These are phyloP conservation scores for Chymomyza costata DNA, from an alignment of 1,140 invertebrate genomes.

Conservation along the genomic window DNA sequence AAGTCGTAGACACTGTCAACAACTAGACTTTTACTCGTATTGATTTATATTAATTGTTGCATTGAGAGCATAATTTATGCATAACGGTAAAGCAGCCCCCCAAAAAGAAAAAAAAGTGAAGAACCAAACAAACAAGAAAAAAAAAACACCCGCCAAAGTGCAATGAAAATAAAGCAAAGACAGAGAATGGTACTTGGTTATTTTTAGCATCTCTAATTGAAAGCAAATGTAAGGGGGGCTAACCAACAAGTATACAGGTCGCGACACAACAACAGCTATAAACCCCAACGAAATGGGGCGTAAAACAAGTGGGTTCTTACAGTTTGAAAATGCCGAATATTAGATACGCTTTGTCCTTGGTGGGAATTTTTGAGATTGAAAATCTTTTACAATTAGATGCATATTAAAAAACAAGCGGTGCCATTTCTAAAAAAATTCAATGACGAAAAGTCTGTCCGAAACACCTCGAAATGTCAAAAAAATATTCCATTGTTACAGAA, in stretches of 20 bases:
- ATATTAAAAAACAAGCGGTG: no score
- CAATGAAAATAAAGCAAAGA: constrained; percentile 40
- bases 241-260: constrained; percentile 30
- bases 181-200: constrained; percentile 20
- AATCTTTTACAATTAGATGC: no score
- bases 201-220: constrained; percentile 50
- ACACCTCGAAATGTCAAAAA: no score
- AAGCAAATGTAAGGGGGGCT: constrained; percentile 20
- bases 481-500: no score
- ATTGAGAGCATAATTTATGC: constrained; percentile 59
- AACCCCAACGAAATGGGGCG: no score
- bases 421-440: no score
- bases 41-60: constrained; percentile 65
- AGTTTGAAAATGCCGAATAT: no score
- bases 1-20: constrained; percentile 45
- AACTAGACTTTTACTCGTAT: constrained; percentile 30
- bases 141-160: constrained; percentile 31
- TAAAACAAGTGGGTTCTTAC: no score
- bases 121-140: constrained; percentile 12
- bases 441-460: no score
- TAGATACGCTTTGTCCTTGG: no score
- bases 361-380: no score
- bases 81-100: constrained; percentile 27
- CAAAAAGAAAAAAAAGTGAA: constrained; percentile 13
- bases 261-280: no score